phyloP scores from a whole-genome alignment of 2,888 invertebrate species.

The Dorcus parallelipipedus region DNA sequence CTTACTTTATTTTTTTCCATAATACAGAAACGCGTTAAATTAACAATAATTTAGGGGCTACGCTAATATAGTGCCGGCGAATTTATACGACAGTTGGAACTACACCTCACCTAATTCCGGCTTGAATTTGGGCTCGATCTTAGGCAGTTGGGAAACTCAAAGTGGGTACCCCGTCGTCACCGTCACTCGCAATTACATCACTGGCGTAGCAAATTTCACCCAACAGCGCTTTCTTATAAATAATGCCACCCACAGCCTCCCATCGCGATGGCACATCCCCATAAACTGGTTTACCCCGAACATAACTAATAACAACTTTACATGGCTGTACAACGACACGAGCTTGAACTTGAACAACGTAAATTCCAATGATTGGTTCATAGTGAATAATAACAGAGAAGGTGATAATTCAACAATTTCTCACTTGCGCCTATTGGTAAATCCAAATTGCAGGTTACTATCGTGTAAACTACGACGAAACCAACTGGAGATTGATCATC shows the following conservation, averaged over 20 bases:
- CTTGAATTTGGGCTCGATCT: not conserved
- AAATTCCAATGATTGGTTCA: not conserved
- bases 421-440: no score
- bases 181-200: not conserved
- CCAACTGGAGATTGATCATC: slow-evolving; percentile 50
- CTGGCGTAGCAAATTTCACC: not conserved
- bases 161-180: slow-evolving; percentile 16
- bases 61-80: not conserved
- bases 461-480: slow-evolving; percentile 44
- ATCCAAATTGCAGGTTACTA: slow-evolving; percentile 35
- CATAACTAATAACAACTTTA: not conserved
- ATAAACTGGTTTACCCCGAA: slow-evolving; percentile 6
- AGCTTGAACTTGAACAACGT: no score
- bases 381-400: not conserved
- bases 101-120: not conserved
- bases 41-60: slow-evolving; percentile 2
- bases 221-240: no score
- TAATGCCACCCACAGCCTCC: slow-evolving; percentile 46
- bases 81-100: slow-evolving; percentile 5
- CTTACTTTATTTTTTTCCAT: no score
- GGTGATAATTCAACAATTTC: no score
- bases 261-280: slow-evolving; percentile 6
- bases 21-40: not conserved
- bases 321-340: no score
- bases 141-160: slow-evolving; percentile 6